phyloP scores from a whole-genome alignment of 2,888 invertebrate species.

The Eubasilissa splendida region DNA sequence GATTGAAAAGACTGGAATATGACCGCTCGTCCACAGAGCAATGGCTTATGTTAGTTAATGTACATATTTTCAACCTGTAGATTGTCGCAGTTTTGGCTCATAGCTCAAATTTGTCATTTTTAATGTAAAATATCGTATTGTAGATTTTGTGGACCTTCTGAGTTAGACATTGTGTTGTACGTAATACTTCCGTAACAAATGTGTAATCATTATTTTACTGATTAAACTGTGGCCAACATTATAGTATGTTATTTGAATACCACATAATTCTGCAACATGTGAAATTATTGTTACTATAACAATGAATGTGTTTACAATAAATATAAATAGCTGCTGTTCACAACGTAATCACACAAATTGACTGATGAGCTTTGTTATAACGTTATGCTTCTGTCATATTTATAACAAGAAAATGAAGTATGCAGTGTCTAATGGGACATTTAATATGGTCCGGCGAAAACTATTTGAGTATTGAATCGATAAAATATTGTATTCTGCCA shows the following conservation, averaged over 20 bases:
- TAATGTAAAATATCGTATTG: slow-evolving; percentile 12
- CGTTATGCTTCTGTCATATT: slow-evolving; percentile 30
- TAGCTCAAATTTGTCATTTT: slow-evolving; percentile 21
- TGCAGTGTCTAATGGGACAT: too few relatives aligned
- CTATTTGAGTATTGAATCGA: too few relatives aligned
- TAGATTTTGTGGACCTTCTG: background rate
- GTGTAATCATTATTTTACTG: background rate
- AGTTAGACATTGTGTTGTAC: slow-evolving; percentile 20
- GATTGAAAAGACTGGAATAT: slow-evolving; percentile 56
- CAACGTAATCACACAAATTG: slow-evolving; percentile 46
- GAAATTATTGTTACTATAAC: slow-evolving; percentile 19
- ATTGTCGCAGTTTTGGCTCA: slow-evolving; percentile 6
- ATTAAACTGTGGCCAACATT: slow-evolving; percentile 23
- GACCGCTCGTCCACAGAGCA: slow-evolving; percentile 42
- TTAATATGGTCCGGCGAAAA: too few relatives aligned
- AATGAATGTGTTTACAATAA: slow-evolving; percentile 10
- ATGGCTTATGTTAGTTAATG: slow-evolving; percentile 14
- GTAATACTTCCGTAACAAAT: slow-evolving; percentile 25
- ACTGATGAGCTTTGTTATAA: slow-evolving; percentile 34
- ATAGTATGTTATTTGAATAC: background rate
- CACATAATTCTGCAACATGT: background rate
- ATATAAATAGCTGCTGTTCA: slow-evolving; percentile 49
- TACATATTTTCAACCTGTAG: slow-evolving; percentile 31
- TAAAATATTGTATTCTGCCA: slow-evolving; percentile 14
- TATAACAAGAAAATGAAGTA: slow-evolving; percentile 14